Base-by-base conservation (phyloP, 2,888 invertebrate genomes). In the Anoplius nigerrimus region DNA sequence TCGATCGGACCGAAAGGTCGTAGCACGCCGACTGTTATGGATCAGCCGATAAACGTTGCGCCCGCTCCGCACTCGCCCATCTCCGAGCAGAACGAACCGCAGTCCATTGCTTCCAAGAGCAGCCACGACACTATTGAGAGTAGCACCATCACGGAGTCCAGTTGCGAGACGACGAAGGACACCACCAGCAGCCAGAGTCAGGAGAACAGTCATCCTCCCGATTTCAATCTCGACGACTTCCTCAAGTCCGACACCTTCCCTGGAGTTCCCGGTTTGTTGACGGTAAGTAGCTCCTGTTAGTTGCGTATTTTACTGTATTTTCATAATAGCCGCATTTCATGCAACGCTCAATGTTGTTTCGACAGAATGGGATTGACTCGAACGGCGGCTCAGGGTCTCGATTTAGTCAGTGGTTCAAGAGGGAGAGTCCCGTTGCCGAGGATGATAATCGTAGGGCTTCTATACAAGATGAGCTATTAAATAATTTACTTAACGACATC, bases 201-300 rank as follows among this genome's bases (percentile, higher is more conserved):
- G 78, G 61, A 79, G 60, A 45, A 76, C 6, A 42, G 72, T 66
- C 21, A 46, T 22, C 82, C 79, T 55, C 73, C 83, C 13, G 91
- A 93, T 80, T 95, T 96, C 87, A 95, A 95, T 89, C 92, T 97
- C 73, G 96, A 97, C 83, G 95, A 95, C 76, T 95, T 97, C 86
- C 92, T 97, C 75, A 95, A 95, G 84, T 92, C 94, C 80, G 96
- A 96, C 84, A 90, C 92, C 69, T 92, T 96, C 82, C 94, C 94
- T 21, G 94, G 93, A 61, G 91, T 94, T 71, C 93, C 94, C 53
- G 94, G 93, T 59, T 90, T 94, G 58, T 90, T 95, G 24, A 92
- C 94, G 77, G 95, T 95, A 87, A 90, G 90, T 86, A 57, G 62
- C 18, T 21, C 15, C 13, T 56, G 48, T 48, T 2, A 48, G 53